Evolutionary conservation across 2,797 vertebrate genomes (phyloP).

Genomic region (Poecilia gillii): DNA sequence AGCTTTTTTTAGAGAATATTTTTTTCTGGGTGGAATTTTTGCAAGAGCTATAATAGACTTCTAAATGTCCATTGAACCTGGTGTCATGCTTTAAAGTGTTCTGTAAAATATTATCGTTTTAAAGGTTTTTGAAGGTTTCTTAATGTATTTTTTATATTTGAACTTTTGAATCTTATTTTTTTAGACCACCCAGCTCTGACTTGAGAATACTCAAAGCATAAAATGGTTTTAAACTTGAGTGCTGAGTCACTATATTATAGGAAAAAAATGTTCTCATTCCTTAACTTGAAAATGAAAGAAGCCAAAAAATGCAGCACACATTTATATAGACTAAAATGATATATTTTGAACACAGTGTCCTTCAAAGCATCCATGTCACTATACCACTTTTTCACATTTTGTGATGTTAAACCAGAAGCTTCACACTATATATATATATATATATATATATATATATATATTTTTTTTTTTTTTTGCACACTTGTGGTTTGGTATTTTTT

Average conservation of each 20-base stretch:
- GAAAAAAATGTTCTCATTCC: neutral
- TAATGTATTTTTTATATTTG: neutral
- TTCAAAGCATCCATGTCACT: neutral
- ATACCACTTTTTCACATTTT: neutral
- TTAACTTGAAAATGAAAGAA: neutral
- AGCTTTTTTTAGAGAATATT: neutral
- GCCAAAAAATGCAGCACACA: neutral
- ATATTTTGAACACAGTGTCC: neutral
- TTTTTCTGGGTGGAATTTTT: neutral
- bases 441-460: too few species aligned
- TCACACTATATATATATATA: neutral
- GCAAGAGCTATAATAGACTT: neutral
- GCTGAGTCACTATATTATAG: neutral
- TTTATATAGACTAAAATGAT: neutral
- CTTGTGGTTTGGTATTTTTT: neutral
- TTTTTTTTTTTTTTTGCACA: neutral
- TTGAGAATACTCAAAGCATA: neutral
- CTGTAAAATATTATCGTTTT: neutral
- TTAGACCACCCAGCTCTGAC: neutral
- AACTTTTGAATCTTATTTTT: neutral
- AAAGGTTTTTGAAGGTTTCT: neutral
- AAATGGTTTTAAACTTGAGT: neutral
- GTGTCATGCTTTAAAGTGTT: neutral
- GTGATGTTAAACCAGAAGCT: neutral
- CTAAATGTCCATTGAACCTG: neutral